Evolutionary conservation across 2,888 invertebrate species (phyloP).

Genomic region (Pseudoips prasinana): DNA sequence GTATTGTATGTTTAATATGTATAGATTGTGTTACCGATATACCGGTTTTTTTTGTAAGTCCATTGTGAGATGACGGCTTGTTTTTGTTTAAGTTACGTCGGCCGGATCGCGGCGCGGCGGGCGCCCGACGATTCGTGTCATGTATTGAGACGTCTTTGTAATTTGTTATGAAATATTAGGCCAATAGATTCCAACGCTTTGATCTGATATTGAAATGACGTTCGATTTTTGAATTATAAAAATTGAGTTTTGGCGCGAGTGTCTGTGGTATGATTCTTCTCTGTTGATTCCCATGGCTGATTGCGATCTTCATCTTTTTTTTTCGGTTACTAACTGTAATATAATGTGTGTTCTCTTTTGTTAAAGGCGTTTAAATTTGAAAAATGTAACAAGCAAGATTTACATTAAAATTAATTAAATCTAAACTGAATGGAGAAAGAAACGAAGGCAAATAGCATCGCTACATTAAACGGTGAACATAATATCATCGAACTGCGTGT

Average conservation of each 20-base stretch:
- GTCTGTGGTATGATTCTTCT: too few relatives aligned
- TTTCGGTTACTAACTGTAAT: neutral
- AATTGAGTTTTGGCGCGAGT: constrained; percentile 23
- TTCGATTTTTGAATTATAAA: constrained; percentile 20
- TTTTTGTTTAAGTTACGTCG: constrained; percentile 48
- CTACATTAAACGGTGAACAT: too few relatives aligned
- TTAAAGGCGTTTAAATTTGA: too few relatives aligned
- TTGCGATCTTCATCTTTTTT: neutral
- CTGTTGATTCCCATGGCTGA: too few relatives aligned
- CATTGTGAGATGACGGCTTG: constrained; percentile 58
- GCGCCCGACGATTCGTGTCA: constrained; percentile 45
- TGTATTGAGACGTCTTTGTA: constrained; percentile 60
- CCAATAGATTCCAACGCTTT: constrained; percentile 35
- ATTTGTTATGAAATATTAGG: constrained; percentile 66
- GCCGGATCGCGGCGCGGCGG: constrained; percentile 43
- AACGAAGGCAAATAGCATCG: too few relatives aligned
- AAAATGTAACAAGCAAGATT: too few relatives aligned
- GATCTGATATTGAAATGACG: constrained; percentile 27
- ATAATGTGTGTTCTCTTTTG: too few relatives aligned
- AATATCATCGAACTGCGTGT: too few relatives aligned
- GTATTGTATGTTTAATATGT: constrained; percentile 77
- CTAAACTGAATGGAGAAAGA: too few relatives aligned
- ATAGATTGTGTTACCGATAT: constrained; percentile 81
- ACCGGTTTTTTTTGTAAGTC: constrained; percentile 61
- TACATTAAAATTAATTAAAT: too few relatives aligned